Evolutionary conservation across 2,797 vertebrate species (phyloP).

Genomic region (Gymnopithys bicolor): DNA sequence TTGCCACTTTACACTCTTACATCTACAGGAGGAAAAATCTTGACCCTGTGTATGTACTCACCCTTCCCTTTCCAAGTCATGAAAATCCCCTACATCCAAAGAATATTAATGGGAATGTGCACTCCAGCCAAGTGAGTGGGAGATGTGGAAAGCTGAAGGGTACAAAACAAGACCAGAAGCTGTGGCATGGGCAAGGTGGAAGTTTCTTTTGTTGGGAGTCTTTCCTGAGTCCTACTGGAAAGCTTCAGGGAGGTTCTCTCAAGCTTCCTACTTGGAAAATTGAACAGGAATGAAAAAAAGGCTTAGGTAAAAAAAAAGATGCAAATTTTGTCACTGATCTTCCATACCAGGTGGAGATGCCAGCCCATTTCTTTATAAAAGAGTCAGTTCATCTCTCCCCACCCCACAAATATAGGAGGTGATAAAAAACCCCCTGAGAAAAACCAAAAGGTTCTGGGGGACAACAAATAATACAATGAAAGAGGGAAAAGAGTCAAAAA

Average conservation of each 20-base stretch:
- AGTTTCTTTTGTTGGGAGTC: neutral
- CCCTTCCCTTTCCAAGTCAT: neutral
- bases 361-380: neutral
- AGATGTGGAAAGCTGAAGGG: neutral
- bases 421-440: neutral
- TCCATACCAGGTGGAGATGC: neutral
- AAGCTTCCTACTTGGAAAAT: neutral
- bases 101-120: neutral
- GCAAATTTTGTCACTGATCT: neutral
- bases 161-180: neutral
- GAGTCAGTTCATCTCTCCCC: neutral
- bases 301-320: neutral
- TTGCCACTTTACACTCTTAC: neutral
- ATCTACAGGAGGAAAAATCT: neutral
- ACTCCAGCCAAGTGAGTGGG: neutral
- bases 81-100: neutral
- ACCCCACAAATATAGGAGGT: accelerated
- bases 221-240: neutral
- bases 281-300: neutral
- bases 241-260: neutral
- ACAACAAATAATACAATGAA: neutral
- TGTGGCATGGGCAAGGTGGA: neutral
- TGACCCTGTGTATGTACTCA: neutral
- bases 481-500: neutral
- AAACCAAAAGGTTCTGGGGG: neutral